These are phyloP conservation scores for Heliconius congener DNA, from an alignment of 1,140 invertebrate species.

Conservation along the genomic window DNA sequence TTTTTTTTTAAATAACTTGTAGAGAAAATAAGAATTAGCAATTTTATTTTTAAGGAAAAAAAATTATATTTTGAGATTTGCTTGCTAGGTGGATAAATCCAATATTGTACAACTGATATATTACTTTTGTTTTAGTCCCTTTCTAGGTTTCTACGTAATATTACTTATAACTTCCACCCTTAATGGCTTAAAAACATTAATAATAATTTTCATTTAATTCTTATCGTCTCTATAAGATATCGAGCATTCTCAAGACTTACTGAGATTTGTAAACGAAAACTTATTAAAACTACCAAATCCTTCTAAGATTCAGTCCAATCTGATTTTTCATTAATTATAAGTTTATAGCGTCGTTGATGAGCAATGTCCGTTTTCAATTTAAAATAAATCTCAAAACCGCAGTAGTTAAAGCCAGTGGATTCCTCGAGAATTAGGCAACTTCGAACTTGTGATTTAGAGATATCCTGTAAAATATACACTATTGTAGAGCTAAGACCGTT, in stretches of 20 bases:
- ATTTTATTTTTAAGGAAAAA: too few species aligned
- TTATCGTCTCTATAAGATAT: neutral
- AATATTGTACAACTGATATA: too few species aligned
- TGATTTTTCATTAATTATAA: constrained; percentile 26
- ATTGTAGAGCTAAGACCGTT: neutral
- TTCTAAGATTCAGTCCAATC: neutral
- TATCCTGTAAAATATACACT: constrained; percentile 3
- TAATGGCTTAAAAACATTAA: too few species aligned
- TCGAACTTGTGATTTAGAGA: constrained; percentile 1
- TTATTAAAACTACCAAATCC: constrained; percentile 12
- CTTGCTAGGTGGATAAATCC: too few species aligned
- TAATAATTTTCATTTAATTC: neutral
- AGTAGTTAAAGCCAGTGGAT: constrained; percentile 10
- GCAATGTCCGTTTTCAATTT: constrained; percentile 23
- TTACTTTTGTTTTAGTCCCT: too few species aligned
- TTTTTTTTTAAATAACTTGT: too few species aligned
- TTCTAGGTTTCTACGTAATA: too few species aligned
- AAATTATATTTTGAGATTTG: too few species aligned
- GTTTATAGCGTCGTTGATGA: constrained; percentile 21
- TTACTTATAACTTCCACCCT: too few species aligned
- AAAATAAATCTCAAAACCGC: constrained; percentile 22
- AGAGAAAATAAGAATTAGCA: too few species aligned
- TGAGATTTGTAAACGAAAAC: constrained; percentile 10
- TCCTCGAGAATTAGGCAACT: constrained; percentile 14
- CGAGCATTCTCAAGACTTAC: neutral